These are phyloP conservation scores for Dinomys branickii DNA, from an alignment of 2,113 vertebrate genomes.

Conservation along the genomic window DNA sequence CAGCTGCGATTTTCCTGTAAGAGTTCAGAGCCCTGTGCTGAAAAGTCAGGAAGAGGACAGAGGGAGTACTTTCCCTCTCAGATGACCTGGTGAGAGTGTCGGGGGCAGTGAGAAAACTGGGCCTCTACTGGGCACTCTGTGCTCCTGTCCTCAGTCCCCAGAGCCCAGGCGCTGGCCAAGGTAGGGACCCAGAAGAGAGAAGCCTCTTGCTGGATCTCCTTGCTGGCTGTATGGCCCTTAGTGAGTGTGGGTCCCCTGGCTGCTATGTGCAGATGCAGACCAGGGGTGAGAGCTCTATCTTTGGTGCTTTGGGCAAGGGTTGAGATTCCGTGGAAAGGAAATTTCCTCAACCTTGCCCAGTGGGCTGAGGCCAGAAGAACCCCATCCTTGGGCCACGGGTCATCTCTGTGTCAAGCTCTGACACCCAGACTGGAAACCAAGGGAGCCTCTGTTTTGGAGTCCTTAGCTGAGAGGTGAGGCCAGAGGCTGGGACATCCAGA, in stretches of 20 bases:
- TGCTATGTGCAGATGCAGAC: neutral
- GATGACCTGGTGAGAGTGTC: too few species aligned
- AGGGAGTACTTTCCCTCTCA: neutral
- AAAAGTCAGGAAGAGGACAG: neutral
- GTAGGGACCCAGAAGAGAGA: conserved; percentile 22
- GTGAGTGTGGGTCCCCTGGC: conserved; percentile 15
- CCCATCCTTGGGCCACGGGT: neutral
- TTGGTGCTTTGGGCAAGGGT: neutral
- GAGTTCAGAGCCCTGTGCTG: neutral
- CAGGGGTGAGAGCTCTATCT: neutral
- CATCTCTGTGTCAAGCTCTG: neutral
- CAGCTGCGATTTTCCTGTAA: neutral
- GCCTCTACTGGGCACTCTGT: neutral
- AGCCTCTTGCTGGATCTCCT: conserved; percentile 58
- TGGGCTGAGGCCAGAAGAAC: neutral
- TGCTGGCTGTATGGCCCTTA: conserved; percentile 43
- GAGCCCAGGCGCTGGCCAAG: neutral
- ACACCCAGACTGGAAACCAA: neutral
- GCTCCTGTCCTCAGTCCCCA: neutral
- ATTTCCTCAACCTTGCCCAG: neutral
- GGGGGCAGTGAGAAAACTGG: neutral
- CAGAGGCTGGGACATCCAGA: neutral
- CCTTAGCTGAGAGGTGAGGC: neutral
- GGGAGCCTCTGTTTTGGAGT: neutral
- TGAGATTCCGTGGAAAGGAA: neutral